phyloP scores from a whole-genome alignment of 1,140 invertebrate species.

The Panulirus ornatus region DNA sequence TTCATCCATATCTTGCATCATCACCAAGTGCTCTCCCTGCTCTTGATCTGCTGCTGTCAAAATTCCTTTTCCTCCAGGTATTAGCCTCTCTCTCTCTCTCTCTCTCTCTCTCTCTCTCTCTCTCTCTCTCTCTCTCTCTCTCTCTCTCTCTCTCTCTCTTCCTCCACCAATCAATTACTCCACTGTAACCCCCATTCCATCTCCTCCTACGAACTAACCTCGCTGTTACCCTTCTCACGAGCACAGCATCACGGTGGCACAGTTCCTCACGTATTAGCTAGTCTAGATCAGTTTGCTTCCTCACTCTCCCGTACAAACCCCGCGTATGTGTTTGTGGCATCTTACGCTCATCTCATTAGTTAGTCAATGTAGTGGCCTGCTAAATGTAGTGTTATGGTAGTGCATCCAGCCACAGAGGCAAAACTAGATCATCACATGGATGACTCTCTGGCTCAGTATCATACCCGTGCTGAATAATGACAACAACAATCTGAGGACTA shows the following conservation, averaged over 20 bases:
- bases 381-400: neutral
- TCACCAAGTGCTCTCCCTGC: neutral
- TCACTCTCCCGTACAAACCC: neutral
- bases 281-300: neutral
- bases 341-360: neutral
- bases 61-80: neutral
- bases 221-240: no score
- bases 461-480: no score
- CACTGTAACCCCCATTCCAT: neutral
- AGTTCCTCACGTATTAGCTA: no score
- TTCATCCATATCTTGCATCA: no score
- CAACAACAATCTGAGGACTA: no score
- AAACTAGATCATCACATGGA: no score
- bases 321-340: neutral
- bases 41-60: neutral
- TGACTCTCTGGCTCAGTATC: no score
- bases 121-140: neutral
- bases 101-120: conserved; percentile 2
- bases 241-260: neutral
- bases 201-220: neutral
- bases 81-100: neutral
- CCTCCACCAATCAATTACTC: neutral
- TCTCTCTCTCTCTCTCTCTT: conserved; percentile 20
- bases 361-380: neutral
- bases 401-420: neutral